Evolutionary conservation across 2,888 invertebrate species (phyloP).

Genomic region (Platycnemis pennipes): DNA sequence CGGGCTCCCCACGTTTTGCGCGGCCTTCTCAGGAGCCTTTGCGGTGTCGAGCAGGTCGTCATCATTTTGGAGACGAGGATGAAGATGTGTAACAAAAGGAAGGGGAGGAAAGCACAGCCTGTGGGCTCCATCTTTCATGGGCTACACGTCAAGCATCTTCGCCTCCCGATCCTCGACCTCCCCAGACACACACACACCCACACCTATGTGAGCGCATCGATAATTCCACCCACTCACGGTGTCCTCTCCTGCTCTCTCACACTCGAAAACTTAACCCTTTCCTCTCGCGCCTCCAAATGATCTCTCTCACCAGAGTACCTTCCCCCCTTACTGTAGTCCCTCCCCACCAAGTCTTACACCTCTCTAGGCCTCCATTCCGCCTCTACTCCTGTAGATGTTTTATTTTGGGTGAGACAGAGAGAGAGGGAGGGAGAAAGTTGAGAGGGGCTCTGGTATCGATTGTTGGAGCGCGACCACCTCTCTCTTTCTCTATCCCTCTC

Average conservation of each 20-base stretch:
- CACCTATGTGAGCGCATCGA: neutral
- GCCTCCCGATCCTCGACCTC: neutral
- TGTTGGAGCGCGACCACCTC: conserved; percentile 13
- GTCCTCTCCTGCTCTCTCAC: neutral
- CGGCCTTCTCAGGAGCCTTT: too few species aligned
- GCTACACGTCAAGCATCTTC: neutral
- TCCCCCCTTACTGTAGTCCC: neutral
- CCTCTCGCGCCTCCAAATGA: neutral
- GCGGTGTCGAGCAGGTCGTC: too few species aligned
- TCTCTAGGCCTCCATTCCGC: neutral
- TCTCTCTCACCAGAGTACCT: neutral
- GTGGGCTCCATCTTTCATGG: neutral
- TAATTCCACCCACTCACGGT: neutral
- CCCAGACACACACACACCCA: neutral
- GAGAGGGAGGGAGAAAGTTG: neutral
- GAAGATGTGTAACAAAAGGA: too few species aligned
- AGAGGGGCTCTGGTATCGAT: conserved; percentile 45
- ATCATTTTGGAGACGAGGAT: neutral
- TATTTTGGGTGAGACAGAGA: conserved; percentile 33
- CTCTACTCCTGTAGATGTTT: conserved; percentile 34
- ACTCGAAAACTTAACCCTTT: too few species aligned
- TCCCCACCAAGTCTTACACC: neutral
- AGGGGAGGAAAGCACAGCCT: neutral
- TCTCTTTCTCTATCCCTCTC: conserved; percentile 12
- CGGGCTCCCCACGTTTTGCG: neutral